These are phyloP conservation scores for Hydrophis major DNA, from an alignment of 2,797 vertebrate species.

Conservation along the genomic window DNA sequence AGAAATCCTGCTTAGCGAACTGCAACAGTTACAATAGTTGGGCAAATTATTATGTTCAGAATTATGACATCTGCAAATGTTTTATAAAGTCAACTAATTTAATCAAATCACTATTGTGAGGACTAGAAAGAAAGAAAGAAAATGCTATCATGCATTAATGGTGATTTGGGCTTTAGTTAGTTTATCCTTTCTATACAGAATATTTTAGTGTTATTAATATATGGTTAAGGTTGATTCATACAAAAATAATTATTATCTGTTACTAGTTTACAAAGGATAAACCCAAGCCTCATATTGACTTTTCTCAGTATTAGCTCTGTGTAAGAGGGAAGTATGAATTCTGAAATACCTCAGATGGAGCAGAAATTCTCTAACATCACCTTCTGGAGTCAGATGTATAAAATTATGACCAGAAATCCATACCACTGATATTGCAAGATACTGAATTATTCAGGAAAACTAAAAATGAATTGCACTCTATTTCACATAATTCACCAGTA, in stretches of 20 bases:
- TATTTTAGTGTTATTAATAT: not conserved
- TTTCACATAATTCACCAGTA: not conserved
- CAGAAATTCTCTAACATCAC: not conserved
- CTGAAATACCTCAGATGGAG: not conserved
- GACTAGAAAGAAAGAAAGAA: constrained; percentile 42
- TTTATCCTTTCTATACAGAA: not conserved
- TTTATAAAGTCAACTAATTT: constrained; percentile 95
- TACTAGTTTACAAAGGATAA: not conserved
- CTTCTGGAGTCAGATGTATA: not conserved
- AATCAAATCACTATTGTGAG: constrained; percentile 94
- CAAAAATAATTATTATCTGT: not conserved
- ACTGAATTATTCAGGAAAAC: not conserved
- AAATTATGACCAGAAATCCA: not conserved
- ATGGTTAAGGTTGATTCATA: not conserved
- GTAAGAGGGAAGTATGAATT: not conserved
- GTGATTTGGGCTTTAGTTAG: not conserved
- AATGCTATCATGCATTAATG: not conserved
- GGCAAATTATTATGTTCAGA: constrained; percentile 81
- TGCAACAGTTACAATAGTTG: constrained; percentile 75
- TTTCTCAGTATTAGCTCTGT: not conserved
- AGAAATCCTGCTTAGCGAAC: constrained; percentile 77
- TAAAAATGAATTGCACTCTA: not conserved
- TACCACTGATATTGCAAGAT: not conserved
- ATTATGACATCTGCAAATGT: constrained; percentile 85
- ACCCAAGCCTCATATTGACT: not conserved